Evolutionary conservation across 2,888 invertebrate species (phyloP), one percentile per base, ranked within the genome.

Genomic region (Drosophila merina): DNA sequence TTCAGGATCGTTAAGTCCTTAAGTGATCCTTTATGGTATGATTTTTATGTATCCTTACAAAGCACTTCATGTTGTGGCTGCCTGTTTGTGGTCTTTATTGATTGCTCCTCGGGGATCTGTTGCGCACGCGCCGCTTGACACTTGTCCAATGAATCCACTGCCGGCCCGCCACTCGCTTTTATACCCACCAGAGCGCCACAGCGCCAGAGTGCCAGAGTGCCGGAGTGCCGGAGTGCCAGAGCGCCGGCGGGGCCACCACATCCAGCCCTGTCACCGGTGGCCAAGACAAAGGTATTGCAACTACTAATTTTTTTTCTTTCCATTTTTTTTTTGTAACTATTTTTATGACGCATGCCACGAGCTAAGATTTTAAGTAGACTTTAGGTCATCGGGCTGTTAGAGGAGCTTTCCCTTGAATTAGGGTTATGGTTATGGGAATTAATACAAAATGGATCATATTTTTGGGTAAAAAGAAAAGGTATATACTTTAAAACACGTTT

Each of bases 1-100:
- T 42, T 42, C 9, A 20, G 42, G 42, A 42, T 42, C 20, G 4
- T 20, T 20, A 20, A 20, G 20, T 20, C 20, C 20, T 3, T 20
- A 20, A 42, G 9, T 20, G 20, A 20, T 57, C 51, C 51, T 33
- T 31, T 36, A n/a, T 36, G 36, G n/a, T 6, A 5, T n/a, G 4
- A 25, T n/a, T 49, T 9, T 31, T 10, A 20, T 10, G 36, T 6
- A 4, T 69, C 74, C 88, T 89, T 89, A 89, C 89, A 79, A 86
- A 76, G 83, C 84, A 86, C 88, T 89, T 88, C 89, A 89, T 89
- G 76, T 85, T 88, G 82, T 70, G 86, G 86, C 56, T 26, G 78
- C 76, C 64, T 78, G 66, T 54, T 30, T 73, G 54, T 63, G 68
- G 57, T 73, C 9, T 56, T 14, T 33, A 44, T 52, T 63, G 50